Evolutionary conservation across 2,113 vertebrate genomes (phyloP).

Genomic region (Cepphus grylle): DNA sequence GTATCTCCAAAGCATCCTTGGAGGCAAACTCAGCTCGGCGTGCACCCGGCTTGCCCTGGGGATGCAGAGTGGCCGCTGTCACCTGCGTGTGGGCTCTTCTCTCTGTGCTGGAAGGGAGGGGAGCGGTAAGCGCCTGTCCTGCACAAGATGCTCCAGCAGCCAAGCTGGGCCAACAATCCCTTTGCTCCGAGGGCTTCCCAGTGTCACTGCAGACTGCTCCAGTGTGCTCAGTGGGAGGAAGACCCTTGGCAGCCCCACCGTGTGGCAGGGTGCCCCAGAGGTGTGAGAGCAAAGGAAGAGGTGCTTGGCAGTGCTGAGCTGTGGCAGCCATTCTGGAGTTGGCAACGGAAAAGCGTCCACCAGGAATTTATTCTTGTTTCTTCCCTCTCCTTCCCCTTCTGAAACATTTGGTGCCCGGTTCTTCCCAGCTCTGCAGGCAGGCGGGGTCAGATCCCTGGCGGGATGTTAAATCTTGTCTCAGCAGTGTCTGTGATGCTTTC

Average conservation of each 20-base stretch:
- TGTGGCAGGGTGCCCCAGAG: accelerated
- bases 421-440: neutral
- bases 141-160: neutral
- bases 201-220: neutral
- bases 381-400: neutral
- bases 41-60: accelerated
- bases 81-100: neutral
- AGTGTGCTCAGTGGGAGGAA: neutral
- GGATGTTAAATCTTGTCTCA: neutral
- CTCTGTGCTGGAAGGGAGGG: neutral
- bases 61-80: neutral
- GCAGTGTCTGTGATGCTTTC: neutral
- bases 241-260: neutral
- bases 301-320: neutral
- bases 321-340: neutral
- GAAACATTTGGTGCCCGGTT: neutral
- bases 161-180: neutral
- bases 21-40: neutral
- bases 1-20: neutral
- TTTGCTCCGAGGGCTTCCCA: neutral
- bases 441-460: neutral
- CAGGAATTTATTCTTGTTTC: neutral
- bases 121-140: neutral
- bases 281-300: neutral
- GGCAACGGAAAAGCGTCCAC: neutral